Evolutionary conservation across 2,797 vertebrate species (phyloP).

Genomic region (Tragelaphus oryx): DNA sequence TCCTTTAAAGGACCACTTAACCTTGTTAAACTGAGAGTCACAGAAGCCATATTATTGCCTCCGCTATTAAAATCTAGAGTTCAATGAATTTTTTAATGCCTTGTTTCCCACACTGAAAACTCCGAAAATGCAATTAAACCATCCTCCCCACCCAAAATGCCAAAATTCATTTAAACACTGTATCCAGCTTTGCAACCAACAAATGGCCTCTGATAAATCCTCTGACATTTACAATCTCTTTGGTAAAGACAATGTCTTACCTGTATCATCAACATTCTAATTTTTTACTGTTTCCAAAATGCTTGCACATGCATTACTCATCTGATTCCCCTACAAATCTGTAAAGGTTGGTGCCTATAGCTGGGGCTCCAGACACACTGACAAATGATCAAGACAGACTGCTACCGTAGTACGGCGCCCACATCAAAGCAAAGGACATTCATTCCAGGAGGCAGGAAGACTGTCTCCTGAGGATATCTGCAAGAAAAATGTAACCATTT

Average conservation of each 20-base stretch:
- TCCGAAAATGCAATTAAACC: slow-evolving; percentile 13
- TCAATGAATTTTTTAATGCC: neutral
- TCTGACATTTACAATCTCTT: neutral
- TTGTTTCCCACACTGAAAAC: neutral
- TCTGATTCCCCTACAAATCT: neutral
- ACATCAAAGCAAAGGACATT: neutral
- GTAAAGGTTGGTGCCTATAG: neutral
- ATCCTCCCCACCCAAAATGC: neutral
- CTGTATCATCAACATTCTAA: neutral
- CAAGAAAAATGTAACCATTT: neutral
- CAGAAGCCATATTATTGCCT: neutral
- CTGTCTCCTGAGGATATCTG: neutral
- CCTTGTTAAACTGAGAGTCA: neutral
- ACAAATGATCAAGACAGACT: neutral
- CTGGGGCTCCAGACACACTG: neutral
- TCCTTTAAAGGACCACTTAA: neutral
- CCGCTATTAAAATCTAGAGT: neutral
- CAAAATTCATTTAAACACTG: slow-evolving; percentile 11
- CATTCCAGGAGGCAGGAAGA: neutral
- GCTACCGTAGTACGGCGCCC: neutral
- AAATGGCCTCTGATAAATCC: neutral
- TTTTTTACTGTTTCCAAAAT: neutral
- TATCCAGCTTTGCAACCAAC: neutral
- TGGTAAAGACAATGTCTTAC: neutral
- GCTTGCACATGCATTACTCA: neutral